A percentile compares a stretch with the other conserved stretches of the same genome.
Conservation (phyloP, 1,140 invertebrate species). For the Sweltsa coloradensis region DNA sequence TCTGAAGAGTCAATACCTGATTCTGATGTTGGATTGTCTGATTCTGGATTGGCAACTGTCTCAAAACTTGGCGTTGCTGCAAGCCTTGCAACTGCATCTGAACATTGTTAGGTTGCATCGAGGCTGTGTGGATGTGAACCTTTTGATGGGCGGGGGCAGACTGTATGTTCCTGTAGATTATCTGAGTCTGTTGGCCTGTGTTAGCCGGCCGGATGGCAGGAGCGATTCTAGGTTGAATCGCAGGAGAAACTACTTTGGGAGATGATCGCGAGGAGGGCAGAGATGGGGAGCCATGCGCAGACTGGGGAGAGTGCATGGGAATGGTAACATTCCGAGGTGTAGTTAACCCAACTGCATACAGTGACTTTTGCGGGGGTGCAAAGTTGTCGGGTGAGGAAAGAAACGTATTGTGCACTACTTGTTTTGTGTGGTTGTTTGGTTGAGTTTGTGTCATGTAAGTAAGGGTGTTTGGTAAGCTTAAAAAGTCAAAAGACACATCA, state of each 20-base stretch:
- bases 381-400: background rate
- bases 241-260: no score
- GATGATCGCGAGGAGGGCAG: no score
- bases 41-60: background rate
- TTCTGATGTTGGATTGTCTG: constrained; percentile 15
- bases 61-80: background rate
- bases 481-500: constrained; percentile 23
- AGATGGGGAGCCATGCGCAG: no score
- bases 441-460: background rate
- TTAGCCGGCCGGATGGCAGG: no score
- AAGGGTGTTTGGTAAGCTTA: constrained; percentile 18
- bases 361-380: background rate
- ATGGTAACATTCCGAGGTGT: no score
- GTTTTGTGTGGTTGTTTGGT: background rate
- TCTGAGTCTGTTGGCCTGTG: no score
- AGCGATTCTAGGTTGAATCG: no score
- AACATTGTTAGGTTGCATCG: background rate
- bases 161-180: no score
- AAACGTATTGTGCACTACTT: background rate
- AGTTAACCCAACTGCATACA: background rate
- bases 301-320: no score
- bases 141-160: background rate
- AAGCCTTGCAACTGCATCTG: background rate
- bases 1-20: constrained; percentile 23
- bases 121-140: no score